These are phyloP conservation scores for Therioaphis trifolii DNA, from an alignment of 2,888 invertebrate species.

Conservation along the genomic window DNA sequence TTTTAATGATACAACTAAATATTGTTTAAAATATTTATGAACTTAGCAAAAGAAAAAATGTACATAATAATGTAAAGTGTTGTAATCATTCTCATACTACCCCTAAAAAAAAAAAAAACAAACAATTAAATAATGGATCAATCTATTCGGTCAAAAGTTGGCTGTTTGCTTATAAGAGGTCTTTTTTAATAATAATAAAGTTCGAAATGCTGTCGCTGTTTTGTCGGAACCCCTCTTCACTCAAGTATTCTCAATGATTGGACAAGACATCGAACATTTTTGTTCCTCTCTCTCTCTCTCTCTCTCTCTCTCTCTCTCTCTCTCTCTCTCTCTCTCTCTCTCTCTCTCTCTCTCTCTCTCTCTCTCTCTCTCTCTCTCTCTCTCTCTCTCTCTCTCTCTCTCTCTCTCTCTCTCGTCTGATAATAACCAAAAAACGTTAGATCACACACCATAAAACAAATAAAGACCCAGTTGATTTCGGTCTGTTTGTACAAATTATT, in stretches of 20 bases:
- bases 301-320: too few species aligned
- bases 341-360: too few species aligned
- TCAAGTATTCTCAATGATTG: slow-evolving; percentile 20
- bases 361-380: too few species aligned
- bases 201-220: slow-evolving; percentile 7
- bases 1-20: too few species aligned
- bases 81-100: too few species aligned
- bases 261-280: slow-evolving; percentile 5
- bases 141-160: not conserved
- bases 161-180: not conserved
- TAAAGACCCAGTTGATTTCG: not conserved
- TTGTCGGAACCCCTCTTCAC: not conserved
- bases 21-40: too few species aligned
- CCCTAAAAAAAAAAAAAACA: too few species aligned
- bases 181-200: slow-evolving; percentile 16
- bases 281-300: too few species aligned
- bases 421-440: slow-evolving; percentile 18
- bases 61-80: too few species aligned
- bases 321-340: too few species aligned
- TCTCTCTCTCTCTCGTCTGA: not conserved
- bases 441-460: slow-evolving; percentile 1
- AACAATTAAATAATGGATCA: not conserved
- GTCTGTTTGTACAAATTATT: not conserved
- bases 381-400: too few species aligned
- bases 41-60: too few species aligned